phyloP scores from a whole-genome alignment of 2,888 invertebrate species.

The Xylota sylvarum region DNA sequence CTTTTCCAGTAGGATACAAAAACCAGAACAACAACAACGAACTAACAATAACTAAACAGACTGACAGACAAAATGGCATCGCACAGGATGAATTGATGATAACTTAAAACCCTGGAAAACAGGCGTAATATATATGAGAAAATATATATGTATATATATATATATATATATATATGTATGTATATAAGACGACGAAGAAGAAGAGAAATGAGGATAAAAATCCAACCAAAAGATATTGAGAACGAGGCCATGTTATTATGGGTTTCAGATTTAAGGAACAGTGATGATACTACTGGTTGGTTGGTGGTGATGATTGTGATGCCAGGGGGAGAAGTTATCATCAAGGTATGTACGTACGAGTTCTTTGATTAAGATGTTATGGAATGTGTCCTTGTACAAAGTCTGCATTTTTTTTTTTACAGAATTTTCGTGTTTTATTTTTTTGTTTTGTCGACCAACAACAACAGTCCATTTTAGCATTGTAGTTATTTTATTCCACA shows the following conservation, averaged over 20 bases:
- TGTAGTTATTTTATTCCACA: slow-evolving; percentile 3
- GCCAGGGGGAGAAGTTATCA: slow-evolving; percentile 48
- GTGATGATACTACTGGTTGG: slow-evolving; percentile 5
- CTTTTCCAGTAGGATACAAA: slow-evolving; percentile 4
- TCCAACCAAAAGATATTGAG: slow-evolving; percentile 59
- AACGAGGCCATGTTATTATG: slow-evolving; percentile 70
- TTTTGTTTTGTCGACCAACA: slow-evolving; percentile 18
- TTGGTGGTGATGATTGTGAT: slow-evolving; percentile 13
- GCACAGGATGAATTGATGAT: slow-evolving; percentile 73
- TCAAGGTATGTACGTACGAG: slow-evolving; percentile 53
- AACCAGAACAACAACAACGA: slow-evolving; percentile 45
- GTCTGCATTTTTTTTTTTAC: slow-evolving; percentile 46
- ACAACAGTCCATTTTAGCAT: not conserved
- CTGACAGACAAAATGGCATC: slow-evolving; percentile 71
- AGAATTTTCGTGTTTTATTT: slow-evolving; percentile 25
- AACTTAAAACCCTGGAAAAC: slow-evolving; percentile 67
- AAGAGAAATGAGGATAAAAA: slow-evolving; percentile 45
- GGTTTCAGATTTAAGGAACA: slow-evolving; percentile 63
- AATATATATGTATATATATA: not conserved
- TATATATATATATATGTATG: not conserved
- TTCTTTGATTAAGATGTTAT: slow-evolving; percentile 67
- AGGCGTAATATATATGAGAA: slow-evolving; percentile 53
- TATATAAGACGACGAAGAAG: not conserved
- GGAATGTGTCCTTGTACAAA: slow-evolving; percentile 70
- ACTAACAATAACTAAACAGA: slow-evolving; percentile 70